Conservation (phyloP, 2,113 vertebrate species). For the Piaya cayana region DNA sequence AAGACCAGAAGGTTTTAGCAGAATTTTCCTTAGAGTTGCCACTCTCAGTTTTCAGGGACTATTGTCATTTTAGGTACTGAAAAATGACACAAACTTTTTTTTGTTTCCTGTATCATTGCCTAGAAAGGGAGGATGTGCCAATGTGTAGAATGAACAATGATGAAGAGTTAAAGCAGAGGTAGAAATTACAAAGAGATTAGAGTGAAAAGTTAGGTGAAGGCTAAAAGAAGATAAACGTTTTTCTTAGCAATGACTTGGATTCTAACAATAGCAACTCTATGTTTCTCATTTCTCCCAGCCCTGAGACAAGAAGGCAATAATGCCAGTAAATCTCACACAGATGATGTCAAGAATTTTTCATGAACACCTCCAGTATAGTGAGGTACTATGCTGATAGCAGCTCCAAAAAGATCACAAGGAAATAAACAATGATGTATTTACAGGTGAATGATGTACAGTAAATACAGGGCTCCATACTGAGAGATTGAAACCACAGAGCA, state of each 20-base stretch:
- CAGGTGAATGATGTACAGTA: not conserved
- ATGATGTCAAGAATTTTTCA: not conserved
- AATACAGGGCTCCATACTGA: not conserved
- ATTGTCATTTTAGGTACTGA: not conserved
- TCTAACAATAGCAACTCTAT: not conserved
- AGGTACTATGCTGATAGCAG: not conserved
- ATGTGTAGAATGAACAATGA: not conserved
- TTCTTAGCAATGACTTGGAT: not conserved
- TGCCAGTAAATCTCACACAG: not conserved
- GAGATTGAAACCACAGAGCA: not conserved
- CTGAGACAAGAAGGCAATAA: not conserved
- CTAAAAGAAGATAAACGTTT: not conserved
- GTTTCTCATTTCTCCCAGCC: not conserved
- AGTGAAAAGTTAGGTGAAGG: not conserved
- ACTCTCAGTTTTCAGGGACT: not conserved
- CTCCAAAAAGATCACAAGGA: not conserved
- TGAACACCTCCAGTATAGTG: not conserved
- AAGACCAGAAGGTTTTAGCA: not conserved
- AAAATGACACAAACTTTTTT: not conserved
- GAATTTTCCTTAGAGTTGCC: not conserved
- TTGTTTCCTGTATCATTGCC: not conserved
- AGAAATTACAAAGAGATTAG: not conserved
- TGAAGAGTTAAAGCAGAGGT: not conserved
- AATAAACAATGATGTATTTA: not conserved
- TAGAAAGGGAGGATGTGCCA: not conserved